Conservation (phyloP, 2,888 invertebrate species). For the Campoplex capitator region DNA sequence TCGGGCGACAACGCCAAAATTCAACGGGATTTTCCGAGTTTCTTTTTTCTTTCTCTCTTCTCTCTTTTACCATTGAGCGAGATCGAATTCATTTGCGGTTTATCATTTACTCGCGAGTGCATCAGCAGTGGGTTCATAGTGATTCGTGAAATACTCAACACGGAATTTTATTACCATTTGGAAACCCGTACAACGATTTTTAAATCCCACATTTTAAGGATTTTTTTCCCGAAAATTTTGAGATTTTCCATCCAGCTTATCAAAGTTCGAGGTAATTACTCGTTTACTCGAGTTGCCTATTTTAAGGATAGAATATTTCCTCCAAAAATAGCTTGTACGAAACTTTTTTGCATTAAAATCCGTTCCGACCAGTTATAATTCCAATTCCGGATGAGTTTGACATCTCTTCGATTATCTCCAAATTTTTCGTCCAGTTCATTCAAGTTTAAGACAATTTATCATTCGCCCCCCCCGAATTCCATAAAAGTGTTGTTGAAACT, state of each 20-base stretch:
- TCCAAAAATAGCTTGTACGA: background rate
- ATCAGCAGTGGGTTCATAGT: constrained; percentile 11
- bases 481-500: too few relatives aligned
- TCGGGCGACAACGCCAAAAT: constrained; percentile 53
- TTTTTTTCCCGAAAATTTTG: background rate
- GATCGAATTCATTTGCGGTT: background rate
- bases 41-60: background rate
- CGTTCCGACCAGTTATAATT: background rate
- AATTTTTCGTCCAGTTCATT: background rate
- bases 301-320: background rate
- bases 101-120: constrained; percentile 19
- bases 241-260: background rate
- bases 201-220: background rate
- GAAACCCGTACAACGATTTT: constrained; percentile 1
- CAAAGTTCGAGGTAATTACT: background rate
- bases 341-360: background rate
- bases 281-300: background rate
- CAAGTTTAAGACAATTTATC: background rate
- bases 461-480: too few relatives aligned
- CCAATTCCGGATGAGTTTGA: background rate
- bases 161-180: background rate
- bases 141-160: constrained; percentile 8
- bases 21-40: constrained; percentile 52
- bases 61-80: background rate
- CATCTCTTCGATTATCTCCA: background rate